phyloP scores from a whole-genome alignment of 2,113 vertebrate species.

The Ginglymostoma cirratum region DNA sequence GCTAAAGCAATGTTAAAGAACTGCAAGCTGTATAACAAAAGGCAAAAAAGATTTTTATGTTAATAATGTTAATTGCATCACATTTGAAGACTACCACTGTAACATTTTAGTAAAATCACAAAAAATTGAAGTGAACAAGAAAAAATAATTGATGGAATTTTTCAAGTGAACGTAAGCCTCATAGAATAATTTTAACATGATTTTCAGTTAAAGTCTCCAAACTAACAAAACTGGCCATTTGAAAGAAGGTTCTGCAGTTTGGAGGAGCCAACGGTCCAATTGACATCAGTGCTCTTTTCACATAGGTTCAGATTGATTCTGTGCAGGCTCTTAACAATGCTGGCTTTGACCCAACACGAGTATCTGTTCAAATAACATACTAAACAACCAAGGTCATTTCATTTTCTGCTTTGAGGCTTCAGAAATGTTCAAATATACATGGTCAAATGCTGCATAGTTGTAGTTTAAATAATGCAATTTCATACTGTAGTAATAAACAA shows the following conservation, averaged over 20 bases:
- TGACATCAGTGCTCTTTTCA: not conserved
- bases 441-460: not conserved
- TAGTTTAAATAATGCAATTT: not conserved
- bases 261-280: not conserved
- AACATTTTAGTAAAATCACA: not conserved
- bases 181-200: not conserved
- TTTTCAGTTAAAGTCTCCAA: not conserved
- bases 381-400: conserved; percentile 23
- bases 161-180: not conserved
- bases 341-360: not conserved
- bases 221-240: not conserved
- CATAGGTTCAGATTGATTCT: not conserved
- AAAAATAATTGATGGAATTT: not conserved
- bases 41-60: not conserved
- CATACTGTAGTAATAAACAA: not conserved
- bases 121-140: not conserved
- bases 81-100: not conserved
- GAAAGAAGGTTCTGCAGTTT: not conserved
- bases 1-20: not conserved
- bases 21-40: not conserved
- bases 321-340: not conserved
- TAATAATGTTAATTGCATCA: not conserved
- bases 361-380: not conserved
- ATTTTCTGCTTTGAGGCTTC: not conserved
- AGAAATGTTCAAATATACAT: not conserved